phyloP scores from a whole-genome alignment of 2,888 invertebrate genomes.

The Cynaeus angustus region DNA sequence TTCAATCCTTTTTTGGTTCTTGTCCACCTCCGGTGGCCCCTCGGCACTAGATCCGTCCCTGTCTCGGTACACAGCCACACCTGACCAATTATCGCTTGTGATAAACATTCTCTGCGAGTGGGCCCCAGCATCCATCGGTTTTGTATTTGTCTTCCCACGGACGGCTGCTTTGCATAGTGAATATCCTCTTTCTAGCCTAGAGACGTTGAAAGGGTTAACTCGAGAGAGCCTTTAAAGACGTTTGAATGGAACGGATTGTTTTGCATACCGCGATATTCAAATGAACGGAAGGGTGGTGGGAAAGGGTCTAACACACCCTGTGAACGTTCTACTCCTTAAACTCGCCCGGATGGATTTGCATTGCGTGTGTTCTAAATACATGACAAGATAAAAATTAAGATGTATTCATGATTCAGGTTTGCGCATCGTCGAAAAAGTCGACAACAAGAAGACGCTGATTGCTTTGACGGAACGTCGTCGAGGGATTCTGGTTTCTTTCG shows the following conservation, averaged over 20 bases:
- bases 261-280: conserved; percentile 50
- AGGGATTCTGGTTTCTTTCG: conserved; percentile 25
- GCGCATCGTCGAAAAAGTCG: conserved; percentile 35
- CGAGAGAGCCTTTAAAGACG: conserved; percentile 36
- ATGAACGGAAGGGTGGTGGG: conserved; percentile 30
- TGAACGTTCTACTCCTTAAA: conserved; percentile 34
- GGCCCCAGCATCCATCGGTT: conserved; percentile 52
- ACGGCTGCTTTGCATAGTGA: conserved; percentile 48
- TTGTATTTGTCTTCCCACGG: conserved; percentile 53
- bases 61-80: conserved; percentile 58
- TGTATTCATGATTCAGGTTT: conserved; percentile 41
- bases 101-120: conserved; percentile 62
- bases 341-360: conserved; percentile 25
- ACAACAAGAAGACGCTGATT: conserved; percentile 36
- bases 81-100: conserved; percentile 65
- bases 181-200: conserved; percentile 39
- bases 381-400: conserved; percentile 39
- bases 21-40: neutral
- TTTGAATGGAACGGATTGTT: conserved; percentile 49
- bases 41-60: conserved; percentile 28
- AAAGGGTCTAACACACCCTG: conserved; percentile 28
- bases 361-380: conserved; percentile 12
- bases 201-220: conserved; percentile 49
- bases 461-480: conserved; percentile 9
- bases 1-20: neutral